phyloP scores from a whole-genome alignment of 2,797 vertebrate genomes.

The Odontamblyopus lacepedii region DNA sequence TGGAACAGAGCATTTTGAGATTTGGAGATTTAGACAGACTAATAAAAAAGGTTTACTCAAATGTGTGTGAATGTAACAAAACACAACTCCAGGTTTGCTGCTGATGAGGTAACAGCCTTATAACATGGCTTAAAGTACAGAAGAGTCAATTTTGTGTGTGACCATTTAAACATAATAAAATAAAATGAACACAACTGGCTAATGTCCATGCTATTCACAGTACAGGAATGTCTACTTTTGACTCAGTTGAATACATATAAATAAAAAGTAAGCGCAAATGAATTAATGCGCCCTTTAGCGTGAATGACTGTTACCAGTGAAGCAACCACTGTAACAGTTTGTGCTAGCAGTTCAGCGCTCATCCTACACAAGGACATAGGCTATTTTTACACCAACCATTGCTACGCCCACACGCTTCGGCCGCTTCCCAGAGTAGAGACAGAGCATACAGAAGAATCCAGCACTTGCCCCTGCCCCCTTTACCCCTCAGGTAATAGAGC shows the following conservation, averaged over 20 bases:
- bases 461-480: conserved; percentile 42
- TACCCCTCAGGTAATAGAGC: conserved; percentile 45
- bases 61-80: too few relatives aligned
- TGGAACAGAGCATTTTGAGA: too few relatives aligned
- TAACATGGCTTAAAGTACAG: too few relatives aligned
- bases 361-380: neutral
- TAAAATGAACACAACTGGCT: neutral
- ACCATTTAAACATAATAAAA: too few relatives aligned
- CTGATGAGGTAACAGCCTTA: too few relatives aligned
- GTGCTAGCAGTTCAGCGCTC: neutral
- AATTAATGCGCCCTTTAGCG: neutral
- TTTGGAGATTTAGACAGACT: too few relatives aligned
- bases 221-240: neutral
- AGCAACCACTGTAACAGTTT: neutral
- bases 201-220: neutral
- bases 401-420: conserved; percentile 10
- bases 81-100: too few relatives aligned
- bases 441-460: conserved; percentile 29
- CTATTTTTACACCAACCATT: conserved; percentile 19
- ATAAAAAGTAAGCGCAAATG: neutral
- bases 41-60: too few relatives aligned
- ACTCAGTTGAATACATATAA: neutral
- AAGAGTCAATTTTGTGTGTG: too few relatives aligned
- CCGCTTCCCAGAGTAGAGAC: conserved; percentile 19
- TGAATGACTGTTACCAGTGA: neutral